phyloP scores from a whole-genome alignment of 1,140 invertebrate genomes.

The Drosophila chauvacae region DNA sequence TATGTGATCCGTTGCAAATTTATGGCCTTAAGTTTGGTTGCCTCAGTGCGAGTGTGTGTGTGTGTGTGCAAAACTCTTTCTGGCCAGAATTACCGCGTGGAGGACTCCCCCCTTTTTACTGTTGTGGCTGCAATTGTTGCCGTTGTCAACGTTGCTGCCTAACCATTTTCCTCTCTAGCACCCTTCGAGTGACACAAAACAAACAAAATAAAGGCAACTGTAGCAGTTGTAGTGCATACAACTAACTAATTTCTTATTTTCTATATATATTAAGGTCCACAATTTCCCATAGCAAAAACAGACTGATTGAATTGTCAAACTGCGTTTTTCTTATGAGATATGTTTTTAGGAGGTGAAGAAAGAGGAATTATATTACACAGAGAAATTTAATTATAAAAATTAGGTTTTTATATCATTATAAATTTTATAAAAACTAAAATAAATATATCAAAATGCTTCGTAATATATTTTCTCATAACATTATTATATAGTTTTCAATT shows the following conservation, averaged over 20 bases:
- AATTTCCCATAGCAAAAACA: constrained; percentile 24
- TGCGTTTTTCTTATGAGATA: constrained; percentile 20
- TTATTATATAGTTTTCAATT: not conserved
- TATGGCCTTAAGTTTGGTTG: constrained; percentile 79
- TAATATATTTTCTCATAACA: not conserved
- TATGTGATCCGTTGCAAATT: constrained; percentile 81
- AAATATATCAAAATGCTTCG: fast-evolving
- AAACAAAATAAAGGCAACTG: constrained; percentile 46
- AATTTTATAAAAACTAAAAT: not conserved
- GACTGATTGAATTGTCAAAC: constrained; percentile 77
- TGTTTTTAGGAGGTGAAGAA: not conserved
- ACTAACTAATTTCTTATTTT: constrained; percentile 41
- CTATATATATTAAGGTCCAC: constrained; percentile 20
- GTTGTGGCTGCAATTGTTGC: constrained; percentile 57
- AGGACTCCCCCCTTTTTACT: constrained; percentile 40
- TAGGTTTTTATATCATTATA: not conserved
- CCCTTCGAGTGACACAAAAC: constrained; percentile 67
- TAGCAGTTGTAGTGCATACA: constrained; percentile 27
- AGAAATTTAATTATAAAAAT: not conserved
- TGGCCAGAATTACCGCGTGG: constrained; percentile 70
- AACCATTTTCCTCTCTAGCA: constrained; percentile 1
- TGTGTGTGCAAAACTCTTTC: constrained; percentile 53
- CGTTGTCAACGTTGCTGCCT: constrained; percentile 31
- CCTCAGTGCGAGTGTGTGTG: constrained; percentile 17
- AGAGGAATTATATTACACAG: not conserved